Evolutionary conservation across 2,113 vertebrate genomes (phyloP).

Genomic region (Dunckerocampus dactyliophorus): DNA sequence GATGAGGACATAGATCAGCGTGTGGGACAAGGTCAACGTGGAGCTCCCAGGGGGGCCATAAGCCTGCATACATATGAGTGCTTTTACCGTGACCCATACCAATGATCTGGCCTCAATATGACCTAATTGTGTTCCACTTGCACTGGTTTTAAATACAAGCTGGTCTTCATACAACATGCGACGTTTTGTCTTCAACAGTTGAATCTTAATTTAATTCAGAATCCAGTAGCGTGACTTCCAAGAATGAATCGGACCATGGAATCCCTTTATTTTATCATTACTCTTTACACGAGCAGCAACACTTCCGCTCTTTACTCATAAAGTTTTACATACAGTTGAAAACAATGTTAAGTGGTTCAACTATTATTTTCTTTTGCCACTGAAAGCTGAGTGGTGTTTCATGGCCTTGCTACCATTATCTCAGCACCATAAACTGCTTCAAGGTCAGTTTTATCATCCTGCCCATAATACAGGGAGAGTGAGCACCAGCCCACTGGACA

Average conservation of each 20-base stretch:
- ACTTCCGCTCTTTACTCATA: slow-evolving; percentile 14
- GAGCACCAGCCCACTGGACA: slow-evolving; percentile 58
- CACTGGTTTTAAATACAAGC: slow-evolving; percentile 43
- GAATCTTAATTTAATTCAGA: slow-evolving; percentile 1
- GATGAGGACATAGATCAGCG: slow-evolving; percentile 67
- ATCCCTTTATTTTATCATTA: slow-evolving; percentile 17
- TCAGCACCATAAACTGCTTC: slow-evolving; percentile 56
- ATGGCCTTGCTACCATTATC: slow-evolving; percentile 58
- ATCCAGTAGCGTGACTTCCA: not conserved
- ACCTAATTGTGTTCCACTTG: slow-evolving; percentile 59
- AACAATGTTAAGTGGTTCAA: slow-evolving; percentile 48
- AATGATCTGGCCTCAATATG: slow-evolving; percentile 60
- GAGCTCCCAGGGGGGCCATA: slow-evolving; percentile 47
- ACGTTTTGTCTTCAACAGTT: slow-evolving; percentile 1
- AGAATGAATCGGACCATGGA: slow-evolving; percentile 1
- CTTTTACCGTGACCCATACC: slow-evolving; percentile 62
- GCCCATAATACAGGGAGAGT: slow-evolving; percentile 55
- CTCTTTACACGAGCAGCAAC: slow-evolving; percentile 15
- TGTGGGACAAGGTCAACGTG: slow-evolving; percentile 62
- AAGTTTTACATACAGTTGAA: slow-evolving; percentile 38
- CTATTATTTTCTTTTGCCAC: slow-evolving; percentile 50
- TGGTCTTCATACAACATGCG: slow-evolving; percentile 11
- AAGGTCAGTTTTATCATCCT: slow-evolving; percentile 65
- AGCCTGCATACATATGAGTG: slow-evolving; percentile 68
- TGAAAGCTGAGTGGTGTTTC: slow-evolving; percentile 47